Percentiles rank a stretch among this genome's conserved stretches.
Evolutionary conservation across 2,797 vertebrate species (phyloP).

Genomic region (Malacoraja senta): DNA sequence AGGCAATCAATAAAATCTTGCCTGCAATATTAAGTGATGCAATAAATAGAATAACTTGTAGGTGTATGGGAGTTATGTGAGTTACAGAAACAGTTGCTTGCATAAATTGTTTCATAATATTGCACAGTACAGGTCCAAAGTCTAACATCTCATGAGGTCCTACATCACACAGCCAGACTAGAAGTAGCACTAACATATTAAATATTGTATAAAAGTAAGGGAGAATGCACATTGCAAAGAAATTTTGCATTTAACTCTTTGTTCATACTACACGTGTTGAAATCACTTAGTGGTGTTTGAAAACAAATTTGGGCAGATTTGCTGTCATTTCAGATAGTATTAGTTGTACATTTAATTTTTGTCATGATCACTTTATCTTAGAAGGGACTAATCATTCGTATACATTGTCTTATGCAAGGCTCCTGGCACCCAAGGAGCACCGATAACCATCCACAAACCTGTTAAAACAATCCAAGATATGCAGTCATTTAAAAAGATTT

Average conservation of each 20-base stretch:
- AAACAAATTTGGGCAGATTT: too few species aligned
- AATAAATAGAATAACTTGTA: conserved; percentile 10
- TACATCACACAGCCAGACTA: not conserved
- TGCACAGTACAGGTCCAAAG: not conserved
- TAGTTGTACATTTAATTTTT: not conserved
- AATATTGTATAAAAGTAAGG: not conserved
- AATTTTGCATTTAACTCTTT: not conserved
- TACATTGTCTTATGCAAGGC: not conserved
- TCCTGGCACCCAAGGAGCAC: not conserved
- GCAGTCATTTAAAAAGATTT: too few species aligned
- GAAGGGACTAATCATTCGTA: not conserved
- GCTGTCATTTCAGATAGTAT: too few species aligned
- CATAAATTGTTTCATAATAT: not conserved
- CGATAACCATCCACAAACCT: not conserved
- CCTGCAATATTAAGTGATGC: not conserved
- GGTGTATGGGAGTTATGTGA: not conserved
- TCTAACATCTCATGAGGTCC: not conserved
- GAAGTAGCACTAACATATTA: not conserved
- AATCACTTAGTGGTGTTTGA: too few species aligned
- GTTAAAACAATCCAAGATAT: not conserved
- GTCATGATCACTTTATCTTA: not conserved
- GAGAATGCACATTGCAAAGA: not conserved
- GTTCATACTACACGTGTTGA: too few species aligned
- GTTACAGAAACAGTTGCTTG: not conserved
- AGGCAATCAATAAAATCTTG: conserved; percentile 19